Evolutionary conservation across 2,888 invertebrate species (phyloP).

Genomic region (Drosophila monieri): DNA sequence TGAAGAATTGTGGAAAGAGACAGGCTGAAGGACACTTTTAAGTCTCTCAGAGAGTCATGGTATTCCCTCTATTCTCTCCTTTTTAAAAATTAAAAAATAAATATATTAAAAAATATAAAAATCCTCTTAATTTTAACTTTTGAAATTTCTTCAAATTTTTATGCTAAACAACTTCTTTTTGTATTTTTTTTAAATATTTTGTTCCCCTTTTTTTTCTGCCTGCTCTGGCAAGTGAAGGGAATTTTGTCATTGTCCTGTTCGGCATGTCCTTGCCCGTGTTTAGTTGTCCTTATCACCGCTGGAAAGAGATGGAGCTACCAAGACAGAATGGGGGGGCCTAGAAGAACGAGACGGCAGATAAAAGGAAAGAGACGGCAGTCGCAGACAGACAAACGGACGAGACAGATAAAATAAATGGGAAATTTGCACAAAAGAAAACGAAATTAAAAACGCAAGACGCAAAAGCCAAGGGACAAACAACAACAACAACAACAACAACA

Average conservation of each 20-base stretch:
- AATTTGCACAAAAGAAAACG: slow-evolving; percentile 68
- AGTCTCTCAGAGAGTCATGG: too few relatives aligned
- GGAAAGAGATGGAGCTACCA: neutral
- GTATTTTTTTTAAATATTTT: too few relatives aligned
- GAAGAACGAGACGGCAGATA: slow-evolving; percentile 5
- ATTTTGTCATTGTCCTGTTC: slow-evolving; percentile 21
- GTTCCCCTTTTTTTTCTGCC: neutral
- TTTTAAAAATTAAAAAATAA: too few relatives aligned
- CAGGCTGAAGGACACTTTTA: too few relatives aligned
- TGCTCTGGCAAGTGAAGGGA: slow-evolving; percentile 15
- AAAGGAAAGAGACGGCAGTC: neutral
- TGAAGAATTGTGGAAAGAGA: too few relatives aligned
- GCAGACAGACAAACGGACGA: slow-evolving; percentile 40
- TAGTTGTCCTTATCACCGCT: slow-evolving; percentile 39
- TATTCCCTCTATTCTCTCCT: too few relatives aligned
- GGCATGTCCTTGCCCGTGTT: slow-evolving; percentile 43
- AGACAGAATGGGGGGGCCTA: slow-evolving; percentile 4
- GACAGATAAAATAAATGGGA: slow-evolving; percentile 53
- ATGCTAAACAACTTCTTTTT: too few relatives aligned
- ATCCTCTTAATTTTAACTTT: too few relatives aligned
- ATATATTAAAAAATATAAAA: too few relatives aligned
- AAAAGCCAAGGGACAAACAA: slow-evolving; percentile 37
- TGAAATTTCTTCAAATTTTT: too few relatives aligned
- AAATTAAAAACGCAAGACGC: slow-evolving; percentile 70
- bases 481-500: slow-evolving; percentile 16